Percentiles rank a stretch among this genome's conserved stretches.
phyloP scores from a whole-genome alignment of 1,140 invertebrate species.

The Pseudachorutes palmiensis region DNA sequence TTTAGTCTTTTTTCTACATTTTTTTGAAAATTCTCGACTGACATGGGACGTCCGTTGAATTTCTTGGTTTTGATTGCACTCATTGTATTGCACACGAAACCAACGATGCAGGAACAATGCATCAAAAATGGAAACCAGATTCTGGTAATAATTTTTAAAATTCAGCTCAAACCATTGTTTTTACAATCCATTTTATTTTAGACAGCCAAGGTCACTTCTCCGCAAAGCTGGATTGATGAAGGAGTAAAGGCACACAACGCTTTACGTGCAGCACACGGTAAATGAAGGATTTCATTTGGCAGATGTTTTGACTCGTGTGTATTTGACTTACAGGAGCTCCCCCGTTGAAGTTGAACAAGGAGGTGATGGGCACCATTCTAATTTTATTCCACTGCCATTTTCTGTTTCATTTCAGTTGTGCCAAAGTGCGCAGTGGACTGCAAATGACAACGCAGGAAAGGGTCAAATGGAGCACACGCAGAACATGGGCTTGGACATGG shows the following conservation, averaged over 20 bases:
- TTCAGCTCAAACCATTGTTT: too few relatives aligned
- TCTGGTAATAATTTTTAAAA: too few relatives aligned
- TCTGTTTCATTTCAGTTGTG: not conserved
- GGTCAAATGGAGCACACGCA: not conserved
- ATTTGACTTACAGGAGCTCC: not conserved
- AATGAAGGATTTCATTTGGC: not conserved
- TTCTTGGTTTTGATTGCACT: too few relatives aligned
- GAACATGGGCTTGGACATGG: not conserved
- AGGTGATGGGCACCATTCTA: not conserved
- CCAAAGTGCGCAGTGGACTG: not conserved
- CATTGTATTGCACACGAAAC: too few relatives aligned
- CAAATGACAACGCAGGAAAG: not conserved
- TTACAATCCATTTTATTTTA: not conserved
- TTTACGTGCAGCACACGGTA: not conserved
- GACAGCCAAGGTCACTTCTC: not conserved
- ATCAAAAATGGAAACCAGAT: too few relatives aligned
- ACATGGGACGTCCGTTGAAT: too few relatives aligned
- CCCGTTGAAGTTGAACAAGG: not conserved
- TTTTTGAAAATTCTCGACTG: too few relatives aligned
- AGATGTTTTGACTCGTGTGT: not conserved
- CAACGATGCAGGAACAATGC: too few relatives aligned
- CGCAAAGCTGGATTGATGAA: not conserved
- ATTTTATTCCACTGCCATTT: too few relatives aligned
- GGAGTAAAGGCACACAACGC: not conserved
- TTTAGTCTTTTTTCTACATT: too few relatives aligned